A percentile compares a stretch with the other conserved stretches of the same genome.
Evolutionary conservation across 1,140 invertebrate genomes (phyloP).

Genomic region (Lutraria rhynchaena): DNA sequence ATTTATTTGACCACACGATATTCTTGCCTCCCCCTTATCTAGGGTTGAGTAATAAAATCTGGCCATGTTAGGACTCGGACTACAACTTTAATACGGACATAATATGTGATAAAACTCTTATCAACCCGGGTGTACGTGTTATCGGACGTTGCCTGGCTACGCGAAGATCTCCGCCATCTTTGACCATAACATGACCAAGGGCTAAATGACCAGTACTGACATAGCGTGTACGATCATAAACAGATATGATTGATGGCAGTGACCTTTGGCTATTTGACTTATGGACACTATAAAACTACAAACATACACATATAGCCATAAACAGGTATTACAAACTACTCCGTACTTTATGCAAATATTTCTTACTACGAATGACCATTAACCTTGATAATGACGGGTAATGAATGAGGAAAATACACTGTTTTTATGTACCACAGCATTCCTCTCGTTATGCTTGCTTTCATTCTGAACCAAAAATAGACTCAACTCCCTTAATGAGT

Average conservation of each 20-base stretch:
- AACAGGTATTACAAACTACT: slow-evolving; percentile 26
- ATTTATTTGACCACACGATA: no score
- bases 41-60: slow-evolving; percentile 15
- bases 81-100: slow-evolving; percentile 14
- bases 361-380: slow-evolving; percentile 18
- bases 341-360: slow-evolving; percentile 25
- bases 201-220: slow-evolving; percentile 43
- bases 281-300: slow-evolving; percentile 7
- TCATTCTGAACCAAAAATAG: neutral
- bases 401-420: no score
- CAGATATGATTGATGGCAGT: slow-evolving; percentile 20
- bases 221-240: slow-evolving; percentile 26
- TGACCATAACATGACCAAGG: slow-evolving; percentile 38
- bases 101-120: slow-evolving; percentile 12
- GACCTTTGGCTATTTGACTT: slow-evolving; percentile 30
- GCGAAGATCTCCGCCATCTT: slow-evolving; percentile 9
- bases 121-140: slow-evolving; percentile 10
- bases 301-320: neutral
- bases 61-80: neutral
- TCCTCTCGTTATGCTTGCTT: no score
- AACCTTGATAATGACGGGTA: slow-evolving; percentile 14
- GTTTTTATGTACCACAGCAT: no score
- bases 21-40: no score
- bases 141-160: slow-evolving; percentile 23
- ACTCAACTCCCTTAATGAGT: slow-evolving; percentile 8